These are phyloP conservation scores for Conchocele bisecta DNA, from an alignment of 2,888 invertebrate species.

Conservation along the genomic window DNA sequence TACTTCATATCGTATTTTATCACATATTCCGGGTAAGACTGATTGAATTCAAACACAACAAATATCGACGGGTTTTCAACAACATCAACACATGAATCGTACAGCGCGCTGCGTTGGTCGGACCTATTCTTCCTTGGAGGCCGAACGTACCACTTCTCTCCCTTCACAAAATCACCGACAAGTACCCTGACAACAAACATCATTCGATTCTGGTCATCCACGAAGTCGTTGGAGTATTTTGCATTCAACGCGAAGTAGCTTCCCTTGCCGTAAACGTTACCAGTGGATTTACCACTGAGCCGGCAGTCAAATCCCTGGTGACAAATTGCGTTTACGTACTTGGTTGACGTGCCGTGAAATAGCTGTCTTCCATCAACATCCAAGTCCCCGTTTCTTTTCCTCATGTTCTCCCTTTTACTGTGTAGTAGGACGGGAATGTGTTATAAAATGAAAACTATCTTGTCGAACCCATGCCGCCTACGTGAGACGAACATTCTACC, in stretches of 20 bases:
- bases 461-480: too few relatives aligned
- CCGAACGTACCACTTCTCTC: slow-evolving; percentile 63
- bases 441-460: too few relatives aligned
- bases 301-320: slow-evolving; percentile 75
- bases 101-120: slow-evolving; percentile 66
- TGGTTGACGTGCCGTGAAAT: slow-evolving; percentile 70
- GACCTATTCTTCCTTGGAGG: slow-evolving; percentile 70
- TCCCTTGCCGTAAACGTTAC: slow-evolving; percentile 71
- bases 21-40: slow-evolving; percentile 77
- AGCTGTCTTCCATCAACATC: slow-evolving; percentile 55
- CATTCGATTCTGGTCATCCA: slow-evolving; percentile 35
- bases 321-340: slow-evolving; percentile 67
- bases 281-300: slow-evolving; percentile 65
- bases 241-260: slow-evolving; percentile 72
- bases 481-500: too few relatives aligned
- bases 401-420: slow-evolving; percentile 67
- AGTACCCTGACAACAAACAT: slow-evolving; percentile 74
- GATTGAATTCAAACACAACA: slow-evolving; percentile 74
- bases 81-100: slow-evolving; percentile 75
- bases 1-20: slow-evolving; percentile 60
- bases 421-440: too few relatives aligned
- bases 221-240: slow-evolving; percentile 60
- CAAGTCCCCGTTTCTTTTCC: slow-evolving; percentile 38
- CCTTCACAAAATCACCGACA: slow-evolving; percentile 69
- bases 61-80: slow-evolving; percentile 67